These are phyloP conservation scores for Lutjanus campechanus DNA, from an alignment of 2,797 vertebrate species.

Conservation along the genomic window DNA sequence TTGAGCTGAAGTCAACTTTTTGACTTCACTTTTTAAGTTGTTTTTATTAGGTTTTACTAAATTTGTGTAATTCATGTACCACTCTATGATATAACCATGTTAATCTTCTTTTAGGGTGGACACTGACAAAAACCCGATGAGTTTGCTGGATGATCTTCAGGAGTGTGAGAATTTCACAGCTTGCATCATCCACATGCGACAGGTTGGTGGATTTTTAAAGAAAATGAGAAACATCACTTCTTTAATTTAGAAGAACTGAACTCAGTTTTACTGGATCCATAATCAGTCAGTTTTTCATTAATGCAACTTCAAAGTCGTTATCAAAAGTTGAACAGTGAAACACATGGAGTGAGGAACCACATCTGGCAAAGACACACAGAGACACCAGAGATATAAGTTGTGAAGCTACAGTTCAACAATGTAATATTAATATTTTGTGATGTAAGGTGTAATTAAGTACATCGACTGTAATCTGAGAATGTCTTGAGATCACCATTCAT, in stretches of 20 bases:
- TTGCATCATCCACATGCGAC: conserved; percentile 15
- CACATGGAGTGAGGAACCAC: background rate
- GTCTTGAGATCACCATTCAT: no score
- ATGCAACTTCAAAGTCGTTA: no score
- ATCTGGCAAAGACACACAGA: no score
- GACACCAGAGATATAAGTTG: no score
- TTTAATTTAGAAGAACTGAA: background rate
- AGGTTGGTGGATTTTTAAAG: conserved; percentile 16
- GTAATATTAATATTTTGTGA: background rate
- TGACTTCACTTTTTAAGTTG: no score
- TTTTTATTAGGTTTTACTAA: background rate
- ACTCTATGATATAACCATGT: background rate
- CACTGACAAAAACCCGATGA: conserved; percentile 5
- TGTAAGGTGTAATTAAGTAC: no score
- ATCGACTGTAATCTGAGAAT: no score
- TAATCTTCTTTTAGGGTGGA: background rate
- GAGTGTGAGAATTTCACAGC: conserved; percentile 8
- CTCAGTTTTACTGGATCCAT: background rate
- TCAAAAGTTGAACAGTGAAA: background rate
- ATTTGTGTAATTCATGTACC: background rate
- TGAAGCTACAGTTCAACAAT: background rate
- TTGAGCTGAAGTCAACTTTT: background rate
- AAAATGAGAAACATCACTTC: background rate
- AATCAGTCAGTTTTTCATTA: background rate
- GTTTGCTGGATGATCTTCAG: conserved; percentile 2